Base-by-base conservation (phyloP, 2,888 invertebrate genomes). In the Harmothoe impar region DNA sequence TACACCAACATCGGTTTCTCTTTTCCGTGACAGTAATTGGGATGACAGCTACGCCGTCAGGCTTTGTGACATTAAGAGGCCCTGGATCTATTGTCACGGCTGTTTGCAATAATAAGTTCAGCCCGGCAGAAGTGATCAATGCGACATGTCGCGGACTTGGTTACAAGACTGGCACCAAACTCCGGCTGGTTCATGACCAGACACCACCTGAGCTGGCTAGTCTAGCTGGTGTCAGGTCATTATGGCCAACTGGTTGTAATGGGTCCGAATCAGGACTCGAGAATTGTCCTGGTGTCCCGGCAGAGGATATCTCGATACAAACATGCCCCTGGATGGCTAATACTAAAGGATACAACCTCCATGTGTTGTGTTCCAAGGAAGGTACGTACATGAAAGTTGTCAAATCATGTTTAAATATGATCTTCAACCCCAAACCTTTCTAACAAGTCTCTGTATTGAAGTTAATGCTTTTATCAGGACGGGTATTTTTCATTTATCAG, bases 71-170 rank as follows among this genome's bases (percentile, higher is more conserved):
- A 17, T 17, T 86, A 12, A 54, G 3, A n/a, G 20, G 33, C 0
- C n/a, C 20, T 15, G 86, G 54, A 5, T 7, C n/a, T 20, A 15
- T 86, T 0, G 31, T 29, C 0, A 86, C 54, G 10, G 52, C 54
- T 5, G 56, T 86, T 12, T 86, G 86, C 20, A 10, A n/a, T n/a
- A 33, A 84, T 12, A 0, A 12, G 31, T 23, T 52, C 25, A 86
- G 52, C 52, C 1, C 15, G 17, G 56, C 31, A 1, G 54, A 52
- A 1, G 43, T 43, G 5, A n/a, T 54, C 52, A 86, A 86, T 25
- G 86, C 52, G 3, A 86, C 86, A n/a, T 86, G 86, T 86, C 25
- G 33, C 1, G 29, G 54, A 0, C 23, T 86, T 12, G 86, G 86
- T 29, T 86, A 54, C 56, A 54, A n/a, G 25, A 25, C 12, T 12